Evolutionary conservation across 2,113 vertebrate genomes (phyloP), one percentile per base, ranked within the genome.

Genomic region (Etheostoma cragini): DNA sequence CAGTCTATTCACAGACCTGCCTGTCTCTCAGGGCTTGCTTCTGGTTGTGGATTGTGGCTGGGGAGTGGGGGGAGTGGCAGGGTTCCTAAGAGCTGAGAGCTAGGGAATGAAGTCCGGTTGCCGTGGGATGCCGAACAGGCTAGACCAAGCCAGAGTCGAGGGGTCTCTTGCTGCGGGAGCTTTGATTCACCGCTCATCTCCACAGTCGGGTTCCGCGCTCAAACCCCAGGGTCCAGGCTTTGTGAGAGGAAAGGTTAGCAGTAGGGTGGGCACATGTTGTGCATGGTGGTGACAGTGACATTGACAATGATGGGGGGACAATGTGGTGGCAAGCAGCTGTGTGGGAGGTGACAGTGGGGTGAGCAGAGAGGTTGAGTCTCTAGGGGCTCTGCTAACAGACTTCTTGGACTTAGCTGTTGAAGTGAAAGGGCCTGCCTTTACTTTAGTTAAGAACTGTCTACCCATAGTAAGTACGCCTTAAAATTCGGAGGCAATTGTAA

Each of bases 1-100:
- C 91, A 94, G 82, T 70, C 87, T 92, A 92, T 94, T 94, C 92
- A 93, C 82, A 85, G 72, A 89, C 76, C 88, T 93, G 92, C 80
- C 91, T 87, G 75, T 89, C 90, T 89, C 81, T 70, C 81, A 67
- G 47, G 70, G 79, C 74, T 71, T 74, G 88, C 82, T 92, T 58
- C 73, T 80, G 75, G 82, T 78, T 60, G 67, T 72, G 66, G 70
- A 82, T 71, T 83, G 82, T 65, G 53, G 62, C 45, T 53, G 33
- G 56, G 73, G 65, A 61, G 52, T 22, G 50, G 81, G 78, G 63
- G 72, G 73, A 58, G 84, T 57, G 67, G 78, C 58, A 42, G 57
- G 64, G 67, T 70, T 84, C 64, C 86, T 62, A 65, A 88, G 82
- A 87, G 72, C 71, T 35, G 21, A 69, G 71, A 81, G 79, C 66